Evolutionary conservation across 2,797 vertebrate genomes (phyloP).

Genomic region (Rhabdomys pumilio): DNA sequence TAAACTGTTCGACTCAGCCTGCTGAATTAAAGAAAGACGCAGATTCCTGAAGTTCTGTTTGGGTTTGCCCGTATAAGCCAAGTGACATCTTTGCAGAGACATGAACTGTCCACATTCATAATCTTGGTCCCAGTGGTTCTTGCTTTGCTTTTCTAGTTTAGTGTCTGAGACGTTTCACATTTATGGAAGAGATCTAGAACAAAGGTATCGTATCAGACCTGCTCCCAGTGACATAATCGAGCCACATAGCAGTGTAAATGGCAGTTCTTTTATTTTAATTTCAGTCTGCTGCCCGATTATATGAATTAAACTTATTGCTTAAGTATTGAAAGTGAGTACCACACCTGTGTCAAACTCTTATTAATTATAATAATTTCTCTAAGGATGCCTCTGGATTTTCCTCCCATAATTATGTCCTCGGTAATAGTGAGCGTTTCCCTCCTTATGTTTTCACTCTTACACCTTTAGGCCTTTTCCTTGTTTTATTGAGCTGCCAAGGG

Average conservation of each 20-base stretch:
- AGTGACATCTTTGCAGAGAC: constrained; percentile 58
- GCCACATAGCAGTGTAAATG: constrained; percentile 47
- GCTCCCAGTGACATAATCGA: constrained; percentile 39
- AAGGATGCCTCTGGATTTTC: constrained; percentile 62
- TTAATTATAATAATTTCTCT: constrained; percentile 73
- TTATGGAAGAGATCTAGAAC: background rate
- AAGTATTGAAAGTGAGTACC: constrained; percentile 59
- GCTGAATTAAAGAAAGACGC: background rate
- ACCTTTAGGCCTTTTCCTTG: constrained; percentile 66
- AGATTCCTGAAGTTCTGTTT: background rate
- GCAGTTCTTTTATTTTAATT: constrained; percentile 70
- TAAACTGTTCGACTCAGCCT: background rate
- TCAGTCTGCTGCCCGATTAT: constrained; percentile 50
- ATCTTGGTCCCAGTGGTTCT: background rate
- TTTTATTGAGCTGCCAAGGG: constrained; percentile 56
- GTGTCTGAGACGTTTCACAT: constrained; percentile 36
- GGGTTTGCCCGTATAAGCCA: constrained; percentile 12
- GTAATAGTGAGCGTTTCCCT: constrained; percentile 35
- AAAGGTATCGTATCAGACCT: constrained; percentile 57
- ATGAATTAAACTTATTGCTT: constrained; percentile 71
- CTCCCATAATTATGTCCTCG: constrained; percentile 50
- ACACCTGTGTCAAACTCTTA: constrained; percentile 45
- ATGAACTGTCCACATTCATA: constrained; percentile 18
- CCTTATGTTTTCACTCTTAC: constrained; percentile 49
- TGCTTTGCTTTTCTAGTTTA: constrained; percentile 57